phyloP scores from a whole-genome alignment of 64 coral and sea anemone genomes.

The Montipora efflorescens region DNA sequence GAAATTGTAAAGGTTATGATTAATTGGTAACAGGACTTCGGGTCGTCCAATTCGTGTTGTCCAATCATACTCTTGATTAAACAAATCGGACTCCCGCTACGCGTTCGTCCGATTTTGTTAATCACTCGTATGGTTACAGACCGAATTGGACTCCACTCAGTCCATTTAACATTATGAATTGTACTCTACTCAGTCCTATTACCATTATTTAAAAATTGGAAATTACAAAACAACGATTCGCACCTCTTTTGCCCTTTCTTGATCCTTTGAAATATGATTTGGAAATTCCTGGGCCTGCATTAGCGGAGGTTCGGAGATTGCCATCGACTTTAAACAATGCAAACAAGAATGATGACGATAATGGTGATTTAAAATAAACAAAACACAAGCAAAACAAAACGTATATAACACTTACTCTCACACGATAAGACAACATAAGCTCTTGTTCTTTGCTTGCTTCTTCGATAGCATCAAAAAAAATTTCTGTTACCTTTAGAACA shows the following conservation, averaged over 20 bases:
- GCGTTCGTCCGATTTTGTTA: too few relatives aligned
- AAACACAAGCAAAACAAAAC: neutral
- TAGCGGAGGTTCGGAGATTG: neutral
- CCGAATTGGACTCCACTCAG: too few relatives aligned
- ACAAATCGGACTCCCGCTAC: too few relatives aligned
- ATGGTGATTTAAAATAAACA: neutral
- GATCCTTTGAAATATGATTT: slow-evolving; percentile 10
- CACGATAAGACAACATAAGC: slow-evolving; percentile 3
- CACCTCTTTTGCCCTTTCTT: slow-evolving; percentile 36
- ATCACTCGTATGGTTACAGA: too few relatives aligned
- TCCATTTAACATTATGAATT: too few relatives aligned
- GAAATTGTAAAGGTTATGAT: too few relatives aligned
- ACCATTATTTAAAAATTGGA: neutral
- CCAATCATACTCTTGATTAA: too few relatives aligned
- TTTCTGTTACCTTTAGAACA: slow-evolving; percentile 39
- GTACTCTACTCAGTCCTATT: too few relatives aligned
- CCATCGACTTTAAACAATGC: slow-evolving; percentile 1
- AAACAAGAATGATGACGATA: neutral
- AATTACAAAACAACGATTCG: neutral
- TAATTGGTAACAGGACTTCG: too few relatives aligned
- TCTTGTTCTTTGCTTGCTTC: slow-evolving; percentile 40
- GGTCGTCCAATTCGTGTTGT: too few relatives aligned
- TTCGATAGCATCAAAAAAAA: slow-evolving; percentile 32
- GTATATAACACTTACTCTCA: neutral
- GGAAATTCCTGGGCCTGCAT: slow-evolving; percentile 34